phyloP scores from a whole-genome alignment of 2,797 vertebrate genomes.

The Sphenodon punctatus region DNA sequence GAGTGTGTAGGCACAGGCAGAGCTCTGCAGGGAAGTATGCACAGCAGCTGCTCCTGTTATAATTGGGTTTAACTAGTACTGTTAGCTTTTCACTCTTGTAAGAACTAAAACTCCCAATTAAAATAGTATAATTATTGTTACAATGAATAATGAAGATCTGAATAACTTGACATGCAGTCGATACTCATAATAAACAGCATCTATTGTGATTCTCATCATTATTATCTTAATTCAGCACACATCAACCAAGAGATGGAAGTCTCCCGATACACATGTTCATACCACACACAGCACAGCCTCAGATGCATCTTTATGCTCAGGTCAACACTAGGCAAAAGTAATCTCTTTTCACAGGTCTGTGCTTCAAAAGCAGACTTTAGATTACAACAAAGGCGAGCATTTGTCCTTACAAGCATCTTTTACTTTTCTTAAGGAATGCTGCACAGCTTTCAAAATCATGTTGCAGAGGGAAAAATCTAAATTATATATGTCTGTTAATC shows the following conservation, averaged over 20 bases:
- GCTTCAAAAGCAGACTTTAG: slow-evolving; percentile 9
- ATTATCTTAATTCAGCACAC: background rate
- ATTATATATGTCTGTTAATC: background rate
- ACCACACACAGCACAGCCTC: background rate
- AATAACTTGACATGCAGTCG: background rate
- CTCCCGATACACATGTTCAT: background rate
- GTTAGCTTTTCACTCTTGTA: background rate
- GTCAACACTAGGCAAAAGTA: background rate
- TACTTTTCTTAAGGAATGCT: background rate
- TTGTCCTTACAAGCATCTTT: background rate
- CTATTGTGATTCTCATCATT: background rate
- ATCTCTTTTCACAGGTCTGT: slow-evolving; percentile 21
- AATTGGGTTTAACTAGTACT: background rate
- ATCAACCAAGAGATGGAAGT: background rate
- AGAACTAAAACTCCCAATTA: background rate
- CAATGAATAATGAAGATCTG: background rate
- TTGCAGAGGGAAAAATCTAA: background rate
- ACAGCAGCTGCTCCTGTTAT: background rate
- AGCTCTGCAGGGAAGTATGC: background rate
- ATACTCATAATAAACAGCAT: background rate
- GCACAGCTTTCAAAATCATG: background rate
- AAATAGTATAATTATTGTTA: background rate
- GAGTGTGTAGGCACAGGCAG: background rate
- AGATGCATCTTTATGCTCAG: background rate
- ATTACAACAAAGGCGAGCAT: background rate